These are phyloP conservation scores for Nasua narica DNA, from an alignment of 2,797 vertebrate species.

Conservation along the genomic window DNA sequence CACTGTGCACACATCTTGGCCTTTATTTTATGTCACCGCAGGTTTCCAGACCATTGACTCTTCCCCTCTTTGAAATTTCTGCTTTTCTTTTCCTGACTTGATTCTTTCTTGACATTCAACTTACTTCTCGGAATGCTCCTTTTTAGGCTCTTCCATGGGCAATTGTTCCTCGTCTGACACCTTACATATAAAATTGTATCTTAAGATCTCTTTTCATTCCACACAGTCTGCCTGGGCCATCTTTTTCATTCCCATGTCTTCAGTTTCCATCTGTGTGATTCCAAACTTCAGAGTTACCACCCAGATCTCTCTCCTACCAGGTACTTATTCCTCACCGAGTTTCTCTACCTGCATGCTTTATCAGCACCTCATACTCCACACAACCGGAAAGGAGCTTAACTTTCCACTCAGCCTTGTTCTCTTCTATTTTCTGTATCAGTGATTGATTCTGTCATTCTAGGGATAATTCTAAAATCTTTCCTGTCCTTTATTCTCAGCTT, in stretches of 20 bases:
- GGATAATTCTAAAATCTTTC: neutral
- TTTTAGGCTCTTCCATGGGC: neutral
- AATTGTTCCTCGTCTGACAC: neutral
- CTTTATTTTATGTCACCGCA: neutral
- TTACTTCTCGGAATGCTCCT: neutral
- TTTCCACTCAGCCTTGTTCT: neutral
- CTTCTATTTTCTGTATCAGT: neutral
- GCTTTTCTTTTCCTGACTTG: neutral
- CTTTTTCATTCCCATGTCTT: neutral
- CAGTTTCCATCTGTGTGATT: neutral
- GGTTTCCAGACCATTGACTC: neutral
- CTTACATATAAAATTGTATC: neutral
- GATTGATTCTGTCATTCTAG: neutral
- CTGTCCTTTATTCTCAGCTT: neutral
- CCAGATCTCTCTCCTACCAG: neutral
- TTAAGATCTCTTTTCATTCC: neutral
- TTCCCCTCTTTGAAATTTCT: neutral
- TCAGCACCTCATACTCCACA: neutral
- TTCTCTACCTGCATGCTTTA: neutral
- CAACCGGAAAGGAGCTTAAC: neutral
- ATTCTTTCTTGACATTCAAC: neutral
- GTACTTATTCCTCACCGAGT: neutral
- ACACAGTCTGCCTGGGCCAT: neutral
- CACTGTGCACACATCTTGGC: neutral
- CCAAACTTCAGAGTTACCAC: neutral